Evolutionary conservation across 1,140 invertebrate genomes (phyloP).

Genomic region (Samia ricini): DNA sequence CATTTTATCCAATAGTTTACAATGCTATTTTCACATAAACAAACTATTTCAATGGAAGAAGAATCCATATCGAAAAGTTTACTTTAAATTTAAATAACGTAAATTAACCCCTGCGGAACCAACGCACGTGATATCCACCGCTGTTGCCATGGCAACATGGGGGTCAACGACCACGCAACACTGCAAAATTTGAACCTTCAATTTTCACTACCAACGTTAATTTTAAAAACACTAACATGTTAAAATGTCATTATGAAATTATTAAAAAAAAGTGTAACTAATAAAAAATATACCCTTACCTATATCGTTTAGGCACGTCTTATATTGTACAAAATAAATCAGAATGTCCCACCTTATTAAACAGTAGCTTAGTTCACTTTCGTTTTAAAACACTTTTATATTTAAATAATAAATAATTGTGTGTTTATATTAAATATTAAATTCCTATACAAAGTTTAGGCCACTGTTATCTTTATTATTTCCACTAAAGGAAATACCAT

Average conservation of each 20-base stretch:
- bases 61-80: not conserved
- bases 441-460: conserved; percentile 34
- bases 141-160: conserved; percentile 61
- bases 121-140: conserved; percentile 51
- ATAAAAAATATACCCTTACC: not conserved
- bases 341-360: no score
- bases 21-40: no score
- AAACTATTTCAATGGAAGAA: not conserved
- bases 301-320: not conserved
- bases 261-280: no score
- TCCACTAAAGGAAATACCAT: not conserved
- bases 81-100: not conserved
- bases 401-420: not conserved
- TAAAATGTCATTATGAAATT: not conserved
- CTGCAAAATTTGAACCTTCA: conserved; percentile 28
- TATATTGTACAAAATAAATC: no score
- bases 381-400: not conserved
- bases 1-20: no score
- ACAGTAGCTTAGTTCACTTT: not conserved
- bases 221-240: not conserved
- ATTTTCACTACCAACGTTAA: conserved; percentile 9
- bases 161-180: conserved; percentile 61
- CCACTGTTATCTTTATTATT: conserved; percentile 15
- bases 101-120: conserved; percentile 8
- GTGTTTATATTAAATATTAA: conserved; percentile 12